Evolutionary conservation across 2,113 vertebrate genomes (phyloP).

Genomic region (Synodontis membranacea): DNA sequence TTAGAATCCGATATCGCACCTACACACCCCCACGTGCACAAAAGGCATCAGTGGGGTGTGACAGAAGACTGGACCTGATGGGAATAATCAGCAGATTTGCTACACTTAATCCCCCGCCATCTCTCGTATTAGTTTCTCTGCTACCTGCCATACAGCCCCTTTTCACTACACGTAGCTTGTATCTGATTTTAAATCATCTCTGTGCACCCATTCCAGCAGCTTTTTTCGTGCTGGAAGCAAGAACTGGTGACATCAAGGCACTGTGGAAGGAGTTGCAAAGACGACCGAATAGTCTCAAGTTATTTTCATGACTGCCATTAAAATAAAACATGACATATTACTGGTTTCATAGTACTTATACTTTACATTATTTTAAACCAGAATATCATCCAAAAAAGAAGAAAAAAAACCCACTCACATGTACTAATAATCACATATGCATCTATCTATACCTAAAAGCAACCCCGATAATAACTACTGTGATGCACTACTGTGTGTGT

Average conservation of each 20-base stretch:
- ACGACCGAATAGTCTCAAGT: not conserved
- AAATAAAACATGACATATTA: not conserved
- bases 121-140: no score
- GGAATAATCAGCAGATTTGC: not conserved
- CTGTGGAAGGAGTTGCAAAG: not conserved
- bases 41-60: conserved; percentile 3
- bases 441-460: not conserved
- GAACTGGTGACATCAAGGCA: not conserved
- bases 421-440: not conserved
- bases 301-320: not conserved
- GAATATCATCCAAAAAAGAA: not conserved
- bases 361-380: not conserved
- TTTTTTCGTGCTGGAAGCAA: not conserved
- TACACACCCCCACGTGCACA: not conserved
- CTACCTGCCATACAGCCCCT: not conserved
- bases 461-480: not conserved
- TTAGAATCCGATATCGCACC: not conserved
- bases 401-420: not conserved
- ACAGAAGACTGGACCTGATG: not conserved
- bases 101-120: not conserved
- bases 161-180: not conserved
- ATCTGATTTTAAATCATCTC: not conserved
- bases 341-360: no score
- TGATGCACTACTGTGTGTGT: not conserved
- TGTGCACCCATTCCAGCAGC: not conserved